These are phyloP conservation scores for Sphinx pinastri DNA, from an alignment of 2,888 invertebrate genomes.

Conservation along the genomic window DNA sequence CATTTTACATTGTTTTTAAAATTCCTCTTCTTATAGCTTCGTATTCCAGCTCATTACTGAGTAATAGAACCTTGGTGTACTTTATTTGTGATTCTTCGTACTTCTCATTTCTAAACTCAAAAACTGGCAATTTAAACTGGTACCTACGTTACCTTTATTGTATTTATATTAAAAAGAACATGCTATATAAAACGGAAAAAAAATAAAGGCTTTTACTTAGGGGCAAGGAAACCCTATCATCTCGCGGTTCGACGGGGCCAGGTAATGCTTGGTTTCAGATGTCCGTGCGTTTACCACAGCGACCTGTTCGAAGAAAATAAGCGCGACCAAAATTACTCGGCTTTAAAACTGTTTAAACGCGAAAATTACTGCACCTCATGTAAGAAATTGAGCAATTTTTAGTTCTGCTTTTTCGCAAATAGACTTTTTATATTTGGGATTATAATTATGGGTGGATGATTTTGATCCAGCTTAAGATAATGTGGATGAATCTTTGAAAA, in stretches of 20 bases:
- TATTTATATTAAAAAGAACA: neutral
- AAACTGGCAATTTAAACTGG: neutral
- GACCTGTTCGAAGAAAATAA: constrained; percentile 20
- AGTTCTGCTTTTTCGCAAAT: neutral
- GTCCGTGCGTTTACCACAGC: constrained; percentile 24
- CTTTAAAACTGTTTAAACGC: constrained; percentile 19
- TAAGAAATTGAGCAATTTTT: constrained; percentile 2
- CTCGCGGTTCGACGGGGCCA: constrained; percentile 35
- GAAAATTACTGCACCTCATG: constrained; percentile 18
- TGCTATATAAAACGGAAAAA: constrained; percentile 5
- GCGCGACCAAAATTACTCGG: constrained; percentile 15
- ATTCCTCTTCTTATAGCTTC: no score
- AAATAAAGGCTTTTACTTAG: constrained; percentile 38
- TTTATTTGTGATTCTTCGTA: neutral
- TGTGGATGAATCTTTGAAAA: no score
- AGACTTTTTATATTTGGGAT: neutral
- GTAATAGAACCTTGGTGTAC: no score
- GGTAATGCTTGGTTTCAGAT: constrained; percentile 29
- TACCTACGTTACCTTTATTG: neutral
- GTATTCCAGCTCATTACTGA: no score
- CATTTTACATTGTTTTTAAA: no score
- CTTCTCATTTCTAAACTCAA: neutral
- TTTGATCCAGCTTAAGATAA: no score
- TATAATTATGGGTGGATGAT: no score
- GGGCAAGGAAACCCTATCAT: constrained; percentile 47